Evolutionary conservation across 2,888 invertebrate genomes (phyloP).

Genomic region (Rhimphoctona megacephalus): DNA sequence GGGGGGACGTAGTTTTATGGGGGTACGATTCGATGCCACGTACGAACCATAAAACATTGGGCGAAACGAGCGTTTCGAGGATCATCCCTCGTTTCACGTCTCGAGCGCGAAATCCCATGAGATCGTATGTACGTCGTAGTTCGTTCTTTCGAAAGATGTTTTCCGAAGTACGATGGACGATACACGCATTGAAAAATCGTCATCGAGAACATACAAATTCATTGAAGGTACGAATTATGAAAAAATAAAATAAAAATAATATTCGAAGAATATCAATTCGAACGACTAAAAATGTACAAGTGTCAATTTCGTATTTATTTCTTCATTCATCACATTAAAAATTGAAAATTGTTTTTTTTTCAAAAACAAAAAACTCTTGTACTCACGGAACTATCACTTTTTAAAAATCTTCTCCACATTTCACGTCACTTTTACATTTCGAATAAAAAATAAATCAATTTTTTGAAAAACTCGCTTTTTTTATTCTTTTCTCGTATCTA

Average conservation of each 20-base stretch:
- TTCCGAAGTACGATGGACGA: constrained; percentile 73
- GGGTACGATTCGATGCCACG: constrained; percentile 77
- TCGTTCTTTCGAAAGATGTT: constrained; percentile 76
- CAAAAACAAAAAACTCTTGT: too few relatives aligned
- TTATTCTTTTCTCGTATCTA: too few relatives aligned
- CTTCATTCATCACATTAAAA: too few relatives aligned
- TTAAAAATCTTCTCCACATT: too few relatives aligned
- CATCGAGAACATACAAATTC: constrained; percentile 70
- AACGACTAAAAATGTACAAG: too few relatives aligned
- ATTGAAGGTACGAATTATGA: constrained; percentile 64
- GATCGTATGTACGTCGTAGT: constrained; percentile 72
- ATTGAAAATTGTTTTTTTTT: too few relatives aligned
- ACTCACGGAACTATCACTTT: too few relatives aligned
- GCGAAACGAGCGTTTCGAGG: constrained; percentile 74
- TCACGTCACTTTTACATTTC: too few relatives aligned
- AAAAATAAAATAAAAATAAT: neutral
- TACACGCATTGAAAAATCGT: constrained; percentile 67
- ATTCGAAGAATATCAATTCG: neutral
- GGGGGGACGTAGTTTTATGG: constrained; percentile 74
- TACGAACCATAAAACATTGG: constrained; percentile 78
- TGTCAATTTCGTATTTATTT: too few relatives aligned
- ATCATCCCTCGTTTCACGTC: constrained; percentile 52
- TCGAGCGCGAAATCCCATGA: constrained; percentile 58
- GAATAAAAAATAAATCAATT: too few relatives aligned
- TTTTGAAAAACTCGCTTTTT: too few relatives aligned